Evolutionary conservation across 2,888 invertebrate genomes (phyloP), one percentile per base, ranked within the genome.

Genomic region (Morpho helenor): DNA sequence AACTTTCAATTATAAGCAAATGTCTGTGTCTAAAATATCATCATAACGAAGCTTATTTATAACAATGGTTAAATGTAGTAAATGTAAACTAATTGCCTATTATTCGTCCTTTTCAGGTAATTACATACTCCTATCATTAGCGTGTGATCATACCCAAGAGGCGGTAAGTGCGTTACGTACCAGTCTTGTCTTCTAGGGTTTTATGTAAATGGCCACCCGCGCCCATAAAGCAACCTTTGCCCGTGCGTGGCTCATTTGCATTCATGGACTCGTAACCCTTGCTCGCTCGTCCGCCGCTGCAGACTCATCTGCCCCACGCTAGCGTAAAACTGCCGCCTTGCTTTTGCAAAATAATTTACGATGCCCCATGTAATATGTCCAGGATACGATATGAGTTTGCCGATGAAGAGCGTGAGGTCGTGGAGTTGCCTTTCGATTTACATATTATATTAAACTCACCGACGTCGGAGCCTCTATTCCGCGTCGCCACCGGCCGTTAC

Each of bases 211-310:
- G 79, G 69, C 76, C 69, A 44, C 55, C 49, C 55, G 49, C 55
- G 68, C 76, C 87, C 83, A 87, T 88, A 87, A 86, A 84, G 81
- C 84, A 82, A 76, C 78, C 81, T 77, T 77, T 76, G 74, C 74
- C 78, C 76, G 80, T 77, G 80, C 77, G 74, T 76, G 77, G 79
- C 87, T 89, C 87, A 89, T 90, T 89, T 90, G 88, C 89, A 90
- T 90, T 89, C 89, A 90, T 89, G 84, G 89, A 87, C 87, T 84
- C 84, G 84, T 87, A 89, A 90, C 88, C 89, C 88, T 87, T 86
- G 82, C 83, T 80, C 80, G 81, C 74, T 77, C 77, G 76, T 79
- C 79, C 75, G 76, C 73, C 75, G 80, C 79, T 76, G 82, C 80
- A 79, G 79, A 76, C 82, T 77, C 79, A 76, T 75, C 78, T 76